A percentile compares a stretch with the other conserved stretches of the same genome.
Conservation (phyloP, 2,113 vertebrate species). For the Tiliqua scincoides region DNA sequence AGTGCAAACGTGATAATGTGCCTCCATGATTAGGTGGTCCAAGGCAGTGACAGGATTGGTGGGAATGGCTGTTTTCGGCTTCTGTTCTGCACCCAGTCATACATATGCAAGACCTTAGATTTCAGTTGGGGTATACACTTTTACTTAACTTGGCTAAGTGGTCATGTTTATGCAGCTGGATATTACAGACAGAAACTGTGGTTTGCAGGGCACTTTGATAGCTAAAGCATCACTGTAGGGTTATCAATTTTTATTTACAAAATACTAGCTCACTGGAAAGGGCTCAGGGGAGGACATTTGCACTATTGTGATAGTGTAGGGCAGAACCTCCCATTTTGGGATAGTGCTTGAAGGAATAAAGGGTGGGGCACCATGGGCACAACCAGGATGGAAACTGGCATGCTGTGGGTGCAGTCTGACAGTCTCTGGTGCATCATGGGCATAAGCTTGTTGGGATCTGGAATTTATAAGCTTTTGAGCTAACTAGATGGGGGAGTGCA, state of each 20-base stretch:
- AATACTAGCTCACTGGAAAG: background rate
- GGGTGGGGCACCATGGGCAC: background rate
- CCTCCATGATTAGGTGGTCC: background rate
- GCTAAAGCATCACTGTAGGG: background rate
- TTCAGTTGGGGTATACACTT: background rate
- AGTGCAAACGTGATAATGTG: background rate
- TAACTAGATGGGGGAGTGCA: too few relatives aligned
- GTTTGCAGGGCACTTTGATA: background rate
- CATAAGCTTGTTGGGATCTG: background rate
- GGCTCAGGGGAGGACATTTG: background rate
- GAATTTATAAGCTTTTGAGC: background rate
- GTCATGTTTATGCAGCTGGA: too few relatives aligned
- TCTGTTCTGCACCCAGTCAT: background rate
- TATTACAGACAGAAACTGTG: background rate
- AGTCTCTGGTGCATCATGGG: background rate
- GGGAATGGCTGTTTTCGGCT: background rate
- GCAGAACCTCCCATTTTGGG: background rate
- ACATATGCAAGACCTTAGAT: background rate
- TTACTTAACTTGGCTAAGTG: too few relatives aligned
- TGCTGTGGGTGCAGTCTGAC: background rate
- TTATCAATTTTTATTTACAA: too few relatives aligned
- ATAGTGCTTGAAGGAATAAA: background rate
- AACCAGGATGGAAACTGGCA: background rate
- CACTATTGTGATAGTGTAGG: too few relatives aligned
- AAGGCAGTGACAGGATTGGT: background rate